Conservation (phyloP, 2,797 vertebrate genomes). For the Tapirus indicus region DNA sequence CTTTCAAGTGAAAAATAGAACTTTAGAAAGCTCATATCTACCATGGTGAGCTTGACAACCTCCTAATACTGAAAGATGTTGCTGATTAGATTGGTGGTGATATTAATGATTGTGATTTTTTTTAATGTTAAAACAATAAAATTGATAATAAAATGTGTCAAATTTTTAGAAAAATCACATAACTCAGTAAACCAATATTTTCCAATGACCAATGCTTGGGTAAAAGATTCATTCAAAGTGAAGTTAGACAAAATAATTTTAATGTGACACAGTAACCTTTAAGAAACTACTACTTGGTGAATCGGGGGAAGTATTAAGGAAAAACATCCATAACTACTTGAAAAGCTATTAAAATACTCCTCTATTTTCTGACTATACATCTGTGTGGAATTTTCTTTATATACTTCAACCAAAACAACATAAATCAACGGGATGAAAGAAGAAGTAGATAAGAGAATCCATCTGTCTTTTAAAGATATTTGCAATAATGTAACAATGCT, state of each 20-base stretch:
- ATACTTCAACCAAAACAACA: not conserved
- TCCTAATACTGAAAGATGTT: not conserved
- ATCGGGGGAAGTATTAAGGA: not conserved
- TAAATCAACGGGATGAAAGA: not conserved
- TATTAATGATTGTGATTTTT: not conserved
- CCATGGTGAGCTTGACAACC: not conserved
- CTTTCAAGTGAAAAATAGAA: constrained; percentile 54
- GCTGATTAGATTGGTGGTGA: not conserved
- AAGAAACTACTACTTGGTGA: not conserved
- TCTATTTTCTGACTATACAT: not conserved
- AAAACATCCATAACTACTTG: not conserved
- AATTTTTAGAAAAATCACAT: not conserved
- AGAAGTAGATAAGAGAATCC: not conserved
- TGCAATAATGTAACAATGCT: not conserved
- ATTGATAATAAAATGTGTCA: not conserved
- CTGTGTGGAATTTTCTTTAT: not conserved
- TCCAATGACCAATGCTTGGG: not conserved
- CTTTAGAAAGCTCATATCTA: not conserved
- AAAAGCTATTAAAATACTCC: not conserved
- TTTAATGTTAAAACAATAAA: constrained; percentile 1
- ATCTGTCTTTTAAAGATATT: not conserved
- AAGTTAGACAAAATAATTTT: not conserved
- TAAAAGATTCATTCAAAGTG: not conserved
- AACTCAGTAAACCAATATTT: not conserved
- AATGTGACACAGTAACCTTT: not conserved